Evolutionary conservation across 2,888 invertebrate genomes (phyloP).

Genomic region (Nephrotoma appendiculata): DNA sequence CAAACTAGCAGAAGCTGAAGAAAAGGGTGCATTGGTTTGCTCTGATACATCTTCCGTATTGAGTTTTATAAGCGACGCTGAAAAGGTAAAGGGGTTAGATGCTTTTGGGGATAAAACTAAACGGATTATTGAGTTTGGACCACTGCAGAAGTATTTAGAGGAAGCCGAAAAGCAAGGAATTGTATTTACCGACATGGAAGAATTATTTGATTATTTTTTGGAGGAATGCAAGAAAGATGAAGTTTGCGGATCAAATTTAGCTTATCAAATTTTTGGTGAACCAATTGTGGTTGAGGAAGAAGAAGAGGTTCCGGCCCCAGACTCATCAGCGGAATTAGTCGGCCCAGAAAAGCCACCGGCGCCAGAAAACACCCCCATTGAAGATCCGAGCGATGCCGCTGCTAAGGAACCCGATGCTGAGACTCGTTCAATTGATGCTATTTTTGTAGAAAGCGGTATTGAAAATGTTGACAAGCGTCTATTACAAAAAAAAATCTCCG

Average conservation of each 20-base stretch:
- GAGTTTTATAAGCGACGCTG: conserved; percentile 8
- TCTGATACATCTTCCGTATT: conserved; percentile 9
- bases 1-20: conserved; percentile 3
- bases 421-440: conserved; percentile 7
- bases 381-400: not conserved
- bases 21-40: conserved; percentile 5
- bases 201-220: conserved; percentile 12
- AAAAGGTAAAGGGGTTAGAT: conserved; percentile 5
- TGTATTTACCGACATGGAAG: conserved; percentile 11
- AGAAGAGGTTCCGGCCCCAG: not conserved
- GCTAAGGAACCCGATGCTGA: not conserved
- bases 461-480: conserved; percentile 9
- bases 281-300: not conserved
- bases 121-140: conserved; percentile 1
- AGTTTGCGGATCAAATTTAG: not conserved
- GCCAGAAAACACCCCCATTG: not conserved
- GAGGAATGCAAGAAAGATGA: not conserved
- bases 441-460: conserved; percentile 11
- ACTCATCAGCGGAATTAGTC: not conserved
- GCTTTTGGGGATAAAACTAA: conserved; percentile 5
- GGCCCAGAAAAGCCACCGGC: not conserved
- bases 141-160: conserved; percentile 9
- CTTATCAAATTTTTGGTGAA: not conserved
- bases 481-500: conserved; percentile 9
- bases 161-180: conserved; percentile 7